Evolutionary conservation across 2,888 invertebrate species (phyloP).

Genomic region (Salticus scenicus): DNA sequence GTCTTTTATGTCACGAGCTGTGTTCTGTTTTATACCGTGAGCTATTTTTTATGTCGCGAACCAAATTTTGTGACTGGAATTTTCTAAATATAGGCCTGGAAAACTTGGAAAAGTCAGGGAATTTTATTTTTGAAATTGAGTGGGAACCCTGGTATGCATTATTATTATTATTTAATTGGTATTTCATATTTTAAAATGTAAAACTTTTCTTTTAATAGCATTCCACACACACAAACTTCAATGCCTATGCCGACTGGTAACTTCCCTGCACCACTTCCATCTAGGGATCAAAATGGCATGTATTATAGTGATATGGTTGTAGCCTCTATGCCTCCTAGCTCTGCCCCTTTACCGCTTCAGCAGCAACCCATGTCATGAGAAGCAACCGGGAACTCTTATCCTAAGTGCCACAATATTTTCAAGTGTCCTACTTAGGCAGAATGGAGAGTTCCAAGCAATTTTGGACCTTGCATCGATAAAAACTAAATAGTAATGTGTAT

Average conservation of each 20-base stretch:
- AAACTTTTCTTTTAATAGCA: conserved; percentile 37
- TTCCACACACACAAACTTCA: conserved; percentile 27
- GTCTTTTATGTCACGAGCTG: too few relatives aligned
- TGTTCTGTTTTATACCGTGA: too few relatives aligned
- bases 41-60: too few relatives aligned
- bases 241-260: conserved; percentile 31
- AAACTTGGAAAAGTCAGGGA: too few relatives aligned
- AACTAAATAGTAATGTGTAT: conserved; percentile 30
- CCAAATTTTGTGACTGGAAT: too few relatives aligned
- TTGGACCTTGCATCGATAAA: background rate
- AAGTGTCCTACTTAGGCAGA: conserved; percentile 36
- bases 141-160: too few relatives aligned
- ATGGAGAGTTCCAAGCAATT: background rate
- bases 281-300: conserved; percentile 39
- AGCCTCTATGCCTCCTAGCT: conserved; percentile 32
- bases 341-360: conserved; percentile 33
- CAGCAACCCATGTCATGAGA: conserved; percentile 66
- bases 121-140: too few relatives aligned
- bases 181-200: too few relatives aligned
- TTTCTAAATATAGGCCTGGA: too few relatives aligned
- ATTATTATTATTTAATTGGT: too few relatives aligned
- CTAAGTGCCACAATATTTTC: conserved; percentile 41
- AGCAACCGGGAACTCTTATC: background rate
- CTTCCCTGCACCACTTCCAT: conserved; percentile 21
- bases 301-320: conserved; percentile 46